These are phyloP conservation scores for Clistopyga incitator DNA, from an alignment of 2,888 invertebrate genomes.

Conservation along the genomic window DNA sequence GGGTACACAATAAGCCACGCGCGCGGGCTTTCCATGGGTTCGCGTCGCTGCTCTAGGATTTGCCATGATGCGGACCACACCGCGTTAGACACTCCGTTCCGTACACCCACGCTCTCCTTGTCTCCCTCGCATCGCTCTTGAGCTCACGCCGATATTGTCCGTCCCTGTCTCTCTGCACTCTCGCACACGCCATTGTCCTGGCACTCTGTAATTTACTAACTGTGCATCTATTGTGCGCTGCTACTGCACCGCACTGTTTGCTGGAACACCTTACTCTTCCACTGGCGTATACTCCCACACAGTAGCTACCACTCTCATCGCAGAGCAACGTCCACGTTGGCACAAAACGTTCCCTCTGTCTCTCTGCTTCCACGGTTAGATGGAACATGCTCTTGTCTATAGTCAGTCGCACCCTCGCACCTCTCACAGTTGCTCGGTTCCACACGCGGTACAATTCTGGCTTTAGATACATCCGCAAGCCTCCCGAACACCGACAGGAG, in stretches of 20 bases:
- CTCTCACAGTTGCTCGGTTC: neutral
- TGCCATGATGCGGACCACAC: constrained; percentile 59
- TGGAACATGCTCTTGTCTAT: neutral
- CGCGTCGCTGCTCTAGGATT: constrained; percentile 72
- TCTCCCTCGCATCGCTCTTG: constrained; percentile 15
- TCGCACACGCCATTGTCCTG: constrained; percentile 72
- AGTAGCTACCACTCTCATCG: neutral
- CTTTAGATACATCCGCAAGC: neutral
- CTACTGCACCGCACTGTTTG: constrained; percentile 50
- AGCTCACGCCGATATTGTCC: constrained; percentile 39
- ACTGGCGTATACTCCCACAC: neutral
- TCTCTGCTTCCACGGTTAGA: neutral
- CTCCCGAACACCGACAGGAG: too few relatives aligned
- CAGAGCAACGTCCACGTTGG: neutral
- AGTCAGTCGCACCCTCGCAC: neutral
- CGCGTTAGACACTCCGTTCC: constrained; percentile 47
- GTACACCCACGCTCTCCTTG: constrained; percentile 41
- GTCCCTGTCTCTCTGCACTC: constrained; percentile 36
- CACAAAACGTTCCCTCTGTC: constrained; percentile 13
- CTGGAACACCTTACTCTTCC: constrained; percentile 52
- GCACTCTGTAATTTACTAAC: constrained; percentile 80
- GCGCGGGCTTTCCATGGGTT: constrained; percentile 67
- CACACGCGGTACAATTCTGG: neutral
- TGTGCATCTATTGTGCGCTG: constrained; percentile 76
- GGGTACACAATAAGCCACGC: constrained; percentile 50